Evolutionary conservation across 2,888 invertebrate genomes (phyloP).

Genomic region (Dascillus cervinus): DNA sequence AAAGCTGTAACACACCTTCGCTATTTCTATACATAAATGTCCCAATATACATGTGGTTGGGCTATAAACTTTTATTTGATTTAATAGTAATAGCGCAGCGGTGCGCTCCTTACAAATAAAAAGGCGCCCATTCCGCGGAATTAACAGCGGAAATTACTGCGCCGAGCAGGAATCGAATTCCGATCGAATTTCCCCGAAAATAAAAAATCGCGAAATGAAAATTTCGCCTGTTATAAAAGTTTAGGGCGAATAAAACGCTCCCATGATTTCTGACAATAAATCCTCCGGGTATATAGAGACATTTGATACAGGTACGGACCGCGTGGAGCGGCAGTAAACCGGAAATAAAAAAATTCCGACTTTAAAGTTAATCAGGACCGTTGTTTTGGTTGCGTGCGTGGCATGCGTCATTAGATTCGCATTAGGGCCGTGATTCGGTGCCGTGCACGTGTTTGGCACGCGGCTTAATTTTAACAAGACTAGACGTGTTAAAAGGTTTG

Average conservation of each 20-base stretch:
- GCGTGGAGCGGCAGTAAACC: too few species aligned
- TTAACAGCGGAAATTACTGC: too few species aligned
- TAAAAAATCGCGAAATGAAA: too few species aligned
- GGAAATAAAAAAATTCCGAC: too few species aligned
- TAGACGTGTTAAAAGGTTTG: constrained; percentile 40
- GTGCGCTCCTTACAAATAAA: too few species aligned
- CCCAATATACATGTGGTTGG: constrained; percentile 33
- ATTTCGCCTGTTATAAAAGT: constrained; percentile 38
- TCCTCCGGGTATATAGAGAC: constrained; percentile 39
- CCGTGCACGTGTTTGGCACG: constrained; percentile 20
- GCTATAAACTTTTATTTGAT: constrained; percentile 38
- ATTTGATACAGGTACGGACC: constrained; percentile 33
- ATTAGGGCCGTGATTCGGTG: constrained; percentile 20
- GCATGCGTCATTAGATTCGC: constrained; percentile 24
- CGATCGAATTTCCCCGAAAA: too few species aligned
- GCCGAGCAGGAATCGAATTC: too few species aligned
- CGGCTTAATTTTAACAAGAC: constrained; percentile 36
- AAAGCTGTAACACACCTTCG: constrained; percentile 15
- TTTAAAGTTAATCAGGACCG: too few species aligned
- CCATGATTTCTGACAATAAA: constrained; percentile 41
- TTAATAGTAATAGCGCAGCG: constrained; percentile 29
- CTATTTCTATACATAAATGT: constrained; percentile 15
- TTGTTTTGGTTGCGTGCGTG: too few species aligned
- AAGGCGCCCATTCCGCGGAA: too few species aligned
- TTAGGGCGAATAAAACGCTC: constrained; percentile 40